Conservation (phyloP, 2,113 vertebrate species). For the Odobenus rosmarus region DNA sequence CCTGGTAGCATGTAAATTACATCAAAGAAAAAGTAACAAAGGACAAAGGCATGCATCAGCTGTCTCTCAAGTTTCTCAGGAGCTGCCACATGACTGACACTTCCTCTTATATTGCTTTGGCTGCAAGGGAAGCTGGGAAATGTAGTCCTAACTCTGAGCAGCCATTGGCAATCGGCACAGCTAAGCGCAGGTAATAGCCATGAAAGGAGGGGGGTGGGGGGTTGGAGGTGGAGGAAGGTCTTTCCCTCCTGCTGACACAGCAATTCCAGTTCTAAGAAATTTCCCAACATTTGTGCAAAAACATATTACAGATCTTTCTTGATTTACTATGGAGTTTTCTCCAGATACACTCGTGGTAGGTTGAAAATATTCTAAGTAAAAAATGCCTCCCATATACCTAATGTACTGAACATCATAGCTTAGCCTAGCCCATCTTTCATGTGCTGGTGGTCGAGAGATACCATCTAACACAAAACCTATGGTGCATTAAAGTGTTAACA, state of each 20-base stretch:
- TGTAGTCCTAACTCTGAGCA: conserved; percentile 28
- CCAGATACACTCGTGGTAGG: background rate
- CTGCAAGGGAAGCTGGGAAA: conserved; percentile 42
- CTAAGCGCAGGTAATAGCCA: background rate
- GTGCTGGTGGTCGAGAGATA: background rate
- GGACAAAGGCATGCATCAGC: background rate
- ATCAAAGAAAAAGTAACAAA: background rate
- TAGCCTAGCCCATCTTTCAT: background rate
- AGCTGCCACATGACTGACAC: background rate
- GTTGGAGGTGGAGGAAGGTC: background rate
- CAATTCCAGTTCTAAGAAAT: conserved; percentile 8
- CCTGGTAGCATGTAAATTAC: background rate
- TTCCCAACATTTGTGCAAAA: background rate
- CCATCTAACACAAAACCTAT: background rate
- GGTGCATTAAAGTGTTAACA: background rate
- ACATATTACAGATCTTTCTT: background rate
- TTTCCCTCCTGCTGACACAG: background rate
- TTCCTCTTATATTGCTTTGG: conserved; percentile 53
- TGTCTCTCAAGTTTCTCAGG: conserved; percentile 24
- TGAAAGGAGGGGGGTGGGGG: background rate
- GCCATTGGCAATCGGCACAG: background rate
- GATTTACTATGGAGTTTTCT: background rate
- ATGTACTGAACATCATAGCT: background rate
- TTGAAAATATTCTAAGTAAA: background rate
- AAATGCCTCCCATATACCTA: background rate